Conservation (phyloP, 2,888 invertebrate species). For the Phlogophora meticulosa region DNA sequence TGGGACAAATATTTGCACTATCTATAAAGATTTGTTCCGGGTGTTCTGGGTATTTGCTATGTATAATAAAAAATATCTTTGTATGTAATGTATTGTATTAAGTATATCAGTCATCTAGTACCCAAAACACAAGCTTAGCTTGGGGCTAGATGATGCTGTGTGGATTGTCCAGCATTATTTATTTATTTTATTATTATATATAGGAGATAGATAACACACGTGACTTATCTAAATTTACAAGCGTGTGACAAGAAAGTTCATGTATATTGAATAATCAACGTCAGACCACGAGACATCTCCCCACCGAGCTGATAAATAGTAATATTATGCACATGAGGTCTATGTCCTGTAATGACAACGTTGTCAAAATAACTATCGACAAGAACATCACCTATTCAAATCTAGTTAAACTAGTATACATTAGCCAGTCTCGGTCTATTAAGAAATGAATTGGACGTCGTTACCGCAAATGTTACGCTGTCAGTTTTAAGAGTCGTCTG, state of each 20-base stretch:
- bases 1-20: too few relatives aligned
- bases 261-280: conserved; percentile 52
- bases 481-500: conserved; percentile 67
- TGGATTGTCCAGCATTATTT: too few relatives aligned
- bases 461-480: conserved; percentile 70
- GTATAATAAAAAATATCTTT: too few relatives aligned
- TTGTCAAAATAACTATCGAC: conserved; percentile 72
- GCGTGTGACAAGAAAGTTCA: conserved; percentile 27
- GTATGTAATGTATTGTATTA: too few relatives aligned
- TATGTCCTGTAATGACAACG: conserved; percentile 66
- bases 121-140: too few relatives aligned
- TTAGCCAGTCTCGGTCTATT: conserved; percentile 74
- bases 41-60: too few relatives aligned
- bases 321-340: conserved; percentile 60
- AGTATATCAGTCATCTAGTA: too few relatives aligned
- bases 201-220: conserved; percentile 8
- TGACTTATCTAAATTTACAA: conserved; percentile 23
- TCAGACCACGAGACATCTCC: conserved; percentile 41
- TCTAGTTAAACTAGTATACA: conserved; percentile 76
- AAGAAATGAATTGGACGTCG: conserved; percentile 78
- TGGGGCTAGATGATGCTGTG: too few relatives aligned
- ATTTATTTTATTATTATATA: conserved; percentile 6
- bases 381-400: conserved; percentile 71
- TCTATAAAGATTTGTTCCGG: too few relatives aligned
- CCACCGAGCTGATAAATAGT: conserved; percentile 44